Base-by-base conservation (phyloP, 2,113 vertebrate species). In the Indicator maculatus region DNA sequence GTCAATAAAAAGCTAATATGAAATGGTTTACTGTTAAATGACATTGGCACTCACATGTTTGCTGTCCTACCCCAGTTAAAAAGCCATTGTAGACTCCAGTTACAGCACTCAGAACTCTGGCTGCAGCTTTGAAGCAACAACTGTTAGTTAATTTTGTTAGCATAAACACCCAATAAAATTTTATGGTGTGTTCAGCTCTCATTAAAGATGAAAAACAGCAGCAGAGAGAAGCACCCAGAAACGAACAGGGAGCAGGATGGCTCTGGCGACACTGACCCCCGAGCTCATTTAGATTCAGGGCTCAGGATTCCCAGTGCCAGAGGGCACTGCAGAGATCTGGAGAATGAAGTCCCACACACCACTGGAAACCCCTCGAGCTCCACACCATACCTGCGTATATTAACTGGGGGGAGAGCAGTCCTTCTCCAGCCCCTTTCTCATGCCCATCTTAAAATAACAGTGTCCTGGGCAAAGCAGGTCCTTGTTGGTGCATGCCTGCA, bases 141-240 rank as follows among this genome's bases (percentile, higher is more conserved):
- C 78, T 96, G 86, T 94, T 95, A 91, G 66, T 93, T 96, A 95
- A 92, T 87, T 93, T 95, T 93, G 86, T 91, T 89, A 96, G 83
- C 45, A 72, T 91, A 96, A 97, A 94, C 74, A 81, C 26, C 58
- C 88, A 94, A 90, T 96, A 96, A 96, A 95, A 95, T 80, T 96
- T 96, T 90, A 91, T 83, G 93, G n/a, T 52, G 45, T 94, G 67
- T 87, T 96, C 82, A 94, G 24, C 72, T 82, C 84, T 96, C 88
- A 71, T 95, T 96, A 91, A 96, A 95, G 63, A 93, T 83, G 87
- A 96, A 77, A 95, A 95, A 87, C 72, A 87, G 75, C 24, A 4
- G 64, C n/a, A 10, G 61, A 85, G 41, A 85, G 63, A 74, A 82
- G 38, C 50, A 67, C 80, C 91, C 88, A 82, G 47, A 91, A 90